phyloP scores from a whole-genome alignment of 2,113 vertebrate species.

The Hyperopisus bebe region DNA sequence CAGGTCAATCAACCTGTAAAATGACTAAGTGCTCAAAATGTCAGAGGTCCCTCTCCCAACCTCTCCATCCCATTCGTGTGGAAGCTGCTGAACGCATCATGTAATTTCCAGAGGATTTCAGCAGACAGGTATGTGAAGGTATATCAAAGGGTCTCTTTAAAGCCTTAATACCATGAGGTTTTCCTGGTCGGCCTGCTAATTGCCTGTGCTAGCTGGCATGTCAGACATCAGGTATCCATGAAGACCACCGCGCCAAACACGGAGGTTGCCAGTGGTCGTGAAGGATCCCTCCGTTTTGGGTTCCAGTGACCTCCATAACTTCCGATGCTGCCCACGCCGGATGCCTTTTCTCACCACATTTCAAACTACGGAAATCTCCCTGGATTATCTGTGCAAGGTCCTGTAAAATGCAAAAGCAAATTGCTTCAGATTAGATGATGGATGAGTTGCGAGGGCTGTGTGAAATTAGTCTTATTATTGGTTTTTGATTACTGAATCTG shows the following conservation, averaged over 20 bases:
- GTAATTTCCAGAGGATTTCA: neutral
- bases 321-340: neutral
- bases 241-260: neutral
- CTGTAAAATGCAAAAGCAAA: neutral
- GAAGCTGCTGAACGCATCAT: neutral
- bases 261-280: neutral
- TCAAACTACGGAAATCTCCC: neutral
- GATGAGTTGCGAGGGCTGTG: neutral
- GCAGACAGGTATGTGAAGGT: neutral
- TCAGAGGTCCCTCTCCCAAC: neutral
- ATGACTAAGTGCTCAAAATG: neutral
- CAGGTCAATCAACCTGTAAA: neutral
- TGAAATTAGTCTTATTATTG: conserved; percentile 1
- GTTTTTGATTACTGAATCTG: neutral
- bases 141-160: neutral
- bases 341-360: neutral
- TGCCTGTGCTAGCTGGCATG: neutral
- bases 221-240: neutral
- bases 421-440: conserved; percentile 2
- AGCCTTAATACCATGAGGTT: neutral
- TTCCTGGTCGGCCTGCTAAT: neutral
- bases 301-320: neutral
- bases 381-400: neutral
- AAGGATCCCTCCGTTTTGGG: neutral
- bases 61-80: neutral